Evolutionary conservation across 2,113 vertebrate species (phyloP).

Genomic region (Eira barbara): DNA sequence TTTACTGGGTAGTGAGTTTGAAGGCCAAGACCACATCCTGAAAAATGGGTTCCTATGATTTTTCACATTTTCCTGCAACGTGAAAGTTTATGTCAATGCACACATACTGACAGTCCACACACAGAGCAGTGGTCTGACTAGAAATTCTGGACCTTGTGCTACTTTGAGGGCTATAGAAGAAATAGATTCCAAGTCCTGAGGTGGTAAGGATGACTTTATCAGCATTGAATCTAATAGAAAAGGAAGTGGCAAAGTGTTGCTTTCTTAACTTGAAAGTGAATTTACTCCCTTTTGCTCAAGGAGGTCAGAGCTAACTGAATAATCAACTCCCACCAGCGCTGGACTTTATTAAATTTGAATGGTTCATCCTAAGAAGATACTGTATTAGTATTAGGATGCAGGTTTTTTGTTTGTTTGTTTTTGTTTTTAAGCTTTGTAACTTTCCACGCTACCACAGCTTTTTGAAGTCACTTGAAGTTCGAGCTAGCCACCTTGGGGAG

Average conservation of each 20-base stretch:
- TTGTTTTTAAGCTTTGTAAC: not conserved
- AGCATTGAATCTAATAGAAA: not conserved
- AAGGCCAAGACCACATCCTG: not conserved
- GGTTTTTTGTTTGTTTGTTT: not conserved
- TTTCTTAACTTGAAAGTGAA: not conserved
- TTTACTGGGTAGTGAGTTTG: not conserved
- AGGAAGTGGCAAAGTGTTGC: not conserved
- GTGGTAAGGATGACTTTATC: not conserved
- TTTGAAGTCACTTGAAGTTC: not conserved
- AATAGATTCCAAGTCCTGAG: not conserved
- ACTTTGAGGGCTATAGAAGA: not conserved
- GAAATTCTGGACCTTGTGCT: not conserved
- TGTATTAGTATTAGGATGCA: not conserved
- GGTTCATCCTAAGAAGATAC: not conserved
- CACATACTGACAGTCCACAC: not conserved
- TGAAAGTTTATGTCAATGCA: not conserved
- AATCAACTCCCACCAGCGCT: not conserved
- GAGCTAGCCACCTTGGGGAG: not conserved
- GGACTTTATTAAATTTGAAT: not conserved
- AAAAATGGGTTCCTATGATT: not conserved
- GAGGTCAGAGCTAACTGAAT: not conserved
- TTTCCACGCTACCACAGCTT: not conserved
- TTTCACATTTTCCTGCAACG: not conserved
- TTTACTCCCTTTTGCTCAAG: not conserved
- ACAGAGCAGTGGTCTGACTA: not conserved